Base-by-base conservation (phyloP, 2,797 vertebrate genomes). In the Distichodus sexfasciatus region DNA sequence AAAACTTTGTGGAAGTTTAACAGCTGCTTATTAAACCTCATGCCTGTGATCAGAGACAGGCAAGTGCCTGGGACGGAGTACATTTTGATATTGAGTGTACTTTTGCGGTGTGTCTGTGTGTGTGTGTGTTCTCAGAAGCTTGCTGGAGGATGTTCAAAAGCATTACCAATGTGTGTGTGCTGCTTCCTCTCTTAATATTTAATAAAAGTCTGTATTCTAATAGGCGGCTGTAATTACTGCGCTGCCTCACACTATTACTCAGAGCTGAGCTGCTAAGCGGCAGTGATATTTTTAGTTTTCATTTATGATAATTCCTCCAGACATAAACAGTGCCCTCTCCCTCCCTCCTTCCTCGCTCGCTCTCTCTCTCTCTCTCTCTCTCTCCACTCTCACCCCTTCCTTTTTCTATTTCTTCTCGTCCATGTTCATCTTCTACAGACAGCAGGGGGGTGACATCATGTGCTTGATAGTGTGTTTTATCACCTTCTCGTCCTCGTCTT, bases 251-350 rank as follows among this genome's bases (percentile, higher is more conserved):
- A 33, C 74, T 63, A 83, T 88, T 86, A 81, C 77, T 85, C 87
- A 82, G 54, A 71, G 81, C 75, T 46, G 63, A 73, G 69, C 74
- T 54, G 50, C 75, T 79, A 77, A 73, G 72, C 81, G 79, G 82
- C 83, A 71, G 67, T 87, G 84, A 88, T 90, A 90, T 91, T 91
- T 90, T 91, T 89, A 90, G 87, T 86, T 85, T 80, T 76, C 80
- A 81, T 77, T 86, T 82, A 88, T 84, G 83, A 87, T 83, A 81
- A 84, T 77, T 77, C 76, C 76, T 60, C 61, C 57, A 41, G 51
- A 82, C 78, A 77, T 77, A 84, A 88, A 86, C 84, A 85, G 74
- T 50, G 12, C 48, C 41, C 54, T 40, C 23, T 55, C 54, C 57
- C 35, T 11, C 54, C 51, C 47, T 67, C 70, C 59, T 57, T 48